Evolutionary conservation across 2,888 invertebrate genomes (phyloP), one percentile per base, ranked within the genome.

Genomic region (Ochropacha duplaris): DNA sequence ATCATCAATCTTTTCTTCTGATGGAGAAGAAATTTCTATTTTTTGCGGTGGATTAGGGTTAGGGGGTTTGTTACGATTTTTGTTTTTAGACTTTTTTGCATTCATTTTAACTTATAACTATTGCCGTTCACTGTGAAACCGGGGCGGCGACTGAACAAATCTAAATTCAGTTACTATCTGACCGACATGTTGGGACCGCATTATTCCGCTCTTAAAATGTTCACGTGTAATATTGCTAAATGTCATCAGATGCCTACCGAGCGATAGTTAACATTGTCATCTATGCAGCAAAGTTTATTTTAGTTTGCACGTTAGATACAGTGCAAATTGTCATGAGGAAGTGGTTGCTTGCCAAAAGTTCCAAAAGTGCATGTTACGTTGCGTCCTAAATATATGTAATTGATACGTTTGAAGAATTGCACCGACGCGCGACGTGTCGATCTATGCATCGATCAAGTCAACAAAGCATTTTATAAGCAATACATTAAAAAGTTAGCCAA

Each of bases 91-190:
- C 63, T 90, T 92, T 76, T 88, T 91, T 58, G 76, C 71, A 63
- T 88, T 88, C 91, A 92, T 91, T 71, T 76, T 74, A 50, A 4
- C 0, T 44, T 9, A 8, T 62, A 49, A 56, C 39, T 61, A 66
- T 60, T 57, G 31, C 44, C 61, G 62, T 62, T 65, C 62, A 63
- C 19, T 14, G 11, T 12, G 31, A 16, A 64, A 55, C 65, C 61
- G 63, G 62, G 67, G 66, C 68, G 61, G 78, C 83, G 83, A 81
- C 87, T 79, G 81, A 62, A 62, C 87, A 72, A 76, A 73, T 83
- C 85, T 86, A 88, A 87, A 83, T 83, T 76, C 86, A 85, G 84
- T 76, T 74, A 72, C 66, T 75, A 72, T 87, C 89, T 91, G 89
- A 84, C 84, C 83, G 86, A 83, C 81, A 84, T 86, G 78, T 83